phyloP scores from a whole-genome alignment of 2,797 vertebrate species.

The Coilia nasus region DNA sequence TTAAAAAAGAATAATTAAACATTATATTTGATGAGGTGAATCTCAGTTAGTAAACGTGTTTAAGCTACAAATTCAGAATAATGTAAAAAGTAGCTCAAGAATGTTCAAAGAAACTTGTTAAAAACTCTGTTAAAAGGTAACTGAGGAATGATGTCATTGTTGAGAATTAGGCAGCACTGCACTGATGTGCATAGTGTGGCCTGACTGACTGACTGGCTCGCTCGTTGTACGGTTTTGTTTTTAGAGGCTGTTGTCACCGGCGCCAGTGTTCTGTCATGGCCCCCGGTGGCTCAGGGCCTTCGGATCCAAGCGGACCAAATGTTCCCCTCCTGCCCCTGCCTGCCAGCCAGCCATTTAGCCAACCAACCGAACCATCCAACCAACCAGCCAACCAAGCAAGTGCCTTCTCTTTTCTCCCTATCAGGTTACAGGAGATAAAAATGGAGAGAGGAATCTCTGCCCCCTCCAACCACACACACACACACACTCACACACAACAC shows the following conservation, averaged over 20 bases:
- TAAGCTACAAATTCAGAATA: too few species aligned
- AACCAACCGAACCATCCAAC: too few species aligned
- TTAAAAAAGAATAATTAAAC: too few species aligned
- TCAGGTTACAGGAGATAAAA: constrained; percentile 72
- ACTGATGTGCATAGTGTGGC: neutral
- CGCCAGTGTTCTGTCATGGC: constrained; percentile 21
- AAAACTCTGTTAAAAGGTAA: too few species aligned
- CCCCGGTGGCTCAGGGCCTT: constrained; percentile 19
- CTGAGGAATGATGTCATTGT: neutral
- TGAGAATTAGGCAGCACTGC: neutral
- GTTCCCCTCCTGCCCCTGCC: constrained; percentile 49
- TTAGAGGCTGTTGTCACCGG: constrained; percentile 32
- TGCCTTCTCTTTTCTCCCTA: constrained; percentile 30
- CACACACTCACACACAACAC: neutral
- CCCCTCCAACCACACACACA: constrained; percentile 44
- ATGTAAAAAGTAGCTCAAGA: too few species aligned
- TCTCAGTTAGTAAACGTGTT: too few species aligned
- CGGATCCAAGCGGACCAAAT: constrained; percentile 41
- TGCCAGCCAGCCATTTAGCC: constrained; percentile 2
- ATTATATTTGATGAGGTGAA: too few species aligned
- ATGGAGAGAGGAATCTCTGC: constrained; percentile 61
- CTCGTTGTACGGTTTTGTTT: constrained; percentile 20
- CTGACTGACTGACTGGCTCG: neutral
- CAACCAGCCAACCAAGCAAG: neutral
- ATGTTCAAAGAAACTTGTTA: too few species aligned